A percentile compares a stretch with the other conserved stretches of the same genome.
These are phyloP conservation scores for Enteromius viviparus DNA, from an alignment of 2,797 vertebrate genomes.

Conservation along the genomic window DNA sequence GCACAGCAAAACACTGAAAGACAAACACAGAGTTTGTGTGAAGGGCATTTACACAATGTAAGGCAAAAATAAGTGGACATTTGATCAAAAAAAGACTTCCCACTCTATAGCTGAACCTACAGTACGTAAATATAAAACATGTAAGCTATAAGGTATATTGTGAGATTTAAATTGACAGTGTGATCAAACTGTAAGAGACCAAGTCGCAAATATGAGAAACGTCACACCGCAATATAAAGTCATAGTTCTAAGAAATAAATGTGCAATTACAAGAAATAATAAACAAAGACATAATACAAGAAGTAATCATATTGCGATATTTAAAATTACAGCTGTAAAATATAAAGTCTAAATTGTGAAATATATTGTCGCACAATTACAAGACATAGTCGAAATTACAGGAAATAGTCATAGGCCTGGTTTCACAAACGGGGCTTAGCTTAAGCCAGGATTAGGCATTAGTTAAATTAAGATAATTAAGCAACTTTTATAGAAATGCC, in stretches of 20 bases:
- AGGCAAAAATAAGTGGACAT: not conserved
- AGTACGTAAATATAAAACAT: not conserved
- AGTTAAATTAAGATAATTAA: too few relatives aligned
- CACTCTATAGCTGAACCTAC: not conserved
- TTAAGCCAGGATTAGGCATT: too few relatives aligned
- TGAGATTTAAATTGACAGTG: not conserved
- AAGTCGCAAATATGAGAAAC: not conserved
- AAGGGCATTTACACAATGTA: not conserved
- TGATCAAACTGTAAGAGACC: not conserved
- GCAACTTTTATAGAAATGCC: too few relatives aligned
- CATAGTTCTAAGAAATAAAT: not conserved
- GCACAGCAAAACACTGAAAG: conserved; percentile 89
- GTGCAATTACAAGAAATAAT: not conserved
- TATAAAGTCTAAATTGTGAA: not conserved
- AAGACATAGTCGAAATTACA: not conserved
- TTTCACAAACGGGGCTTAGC: too few relatives aligned
- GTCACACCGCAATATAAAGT: not conserved
- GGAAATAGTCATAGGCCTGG: not conserved
- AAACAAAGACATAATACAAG: not conserved
- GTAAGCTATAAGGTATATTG: not conserved
- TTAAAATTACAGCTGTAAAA: too few relatives aligned
- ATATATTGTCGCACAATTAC: not conserved
- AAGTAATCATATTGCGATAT: not conserved
- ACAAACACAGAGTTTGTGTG: conserved; percentile 20
- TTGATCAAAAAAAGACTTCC: not conserved